These are phyloP conservation scores for Drosophila falleni DNA, from an alignment of 2,888 invertebrate species.

Conservation along the genomic window DNA sequence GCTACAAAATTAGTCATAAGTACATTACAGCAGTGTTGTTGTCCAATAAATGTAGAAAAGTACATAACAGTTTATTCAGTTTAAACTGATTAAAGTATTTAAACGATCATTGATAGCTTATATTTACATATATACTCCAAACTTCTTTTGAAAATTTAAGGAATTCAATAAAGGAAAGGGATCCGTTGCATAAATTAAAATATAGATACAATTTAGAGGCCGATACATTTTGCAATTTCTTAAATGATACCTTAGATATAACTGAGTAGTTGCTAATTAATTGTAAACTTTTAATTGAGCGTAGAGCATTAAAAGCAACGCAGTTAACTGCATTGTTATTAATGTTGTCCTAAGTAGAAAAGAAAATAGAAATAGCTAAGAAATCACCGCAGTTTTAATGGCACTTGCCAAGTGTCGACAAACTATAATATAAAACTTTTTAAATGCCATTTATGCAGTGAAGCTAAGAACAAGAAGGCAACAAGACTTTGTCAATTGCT, in stretches of 20 bases:
- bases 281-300: constrained; percentile 49
- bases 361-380: constrained; percentile 15
- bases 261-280: constrained; percentile 7
- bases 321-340: constrained; percentile 5
- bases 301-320: constrained; percentile 20
- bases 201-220: too few relatives aligned
- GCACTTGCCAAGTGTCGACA: constrained; percentile 49
- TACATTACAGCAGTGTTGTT: background rate
- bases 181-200: too few relatives aligned
- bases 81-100: background rate
- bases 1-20: constrained; percentile 22
- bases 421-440: constrained; percentile 67
- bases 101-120: background rate
- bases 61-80: background rate
- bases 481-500: constrained; percentile 62
- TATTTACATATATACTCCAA: background rate
- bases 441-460: constrained; percentile 51
- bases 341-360: background rate
- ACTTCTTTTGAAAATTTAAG: too few relatives aligned
- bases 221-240: too few relatives aligned
- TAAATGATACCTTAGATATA: background rate
- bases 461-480: constrained; percentile 25
- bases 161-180: too few relatives aligned
- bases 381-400: constrained; percentile 43
- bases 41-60: background rate